Base-by-base conservation (phyloP, 1,140 invertebrate species). In the Leptoteleia sp. region DNA sequence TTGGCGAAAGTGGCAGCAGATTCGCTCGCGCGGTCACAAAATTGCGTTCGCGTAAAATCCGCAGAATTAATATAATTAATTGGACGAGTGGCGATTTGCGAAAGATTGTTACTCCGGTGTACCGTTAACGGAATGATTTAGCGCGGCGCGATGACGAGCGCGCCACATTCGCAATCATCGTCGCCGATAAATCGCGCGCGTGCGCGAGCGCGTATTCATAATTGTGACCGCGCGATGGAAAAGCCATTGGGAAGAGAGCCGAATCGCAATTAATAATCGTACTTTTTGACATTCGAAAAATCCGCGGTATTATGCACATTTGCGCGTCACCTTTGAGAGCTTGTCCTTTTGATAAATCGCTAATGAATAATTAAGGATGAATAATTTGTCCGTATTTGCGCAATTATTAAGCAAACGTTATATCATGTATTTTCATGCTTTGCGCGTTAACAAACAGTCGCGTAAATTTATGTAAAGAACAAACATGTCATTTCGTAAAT, bases 1-100 rank as follows among this genome's bases (percentile, higher is more conserved):
- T 77, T 71, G 65, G 75, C 35, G 67, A 77, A 77, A 77, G 75
- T 71, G 37, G 0, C 54, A 37, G 37, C 11, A 27, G 59, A 62
- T 71, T 71, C 57, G 27, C 45, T 52, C 40, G 12, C 48, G 55
- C 27, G 50, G n/a, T 25, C 4, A 11, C 25, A 35, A 35, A 40
- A n/a, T 17, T 3, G 25, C 25, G 38, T 9, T 27, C 25, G 40
- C 9, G 54, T 12, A 52, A 64, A 77, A 52, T 65, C 43, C 40
- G 40, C 67, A 54, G 59, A 75, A 59, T 75, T 59, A 22, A 50
- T 59, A 9, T 65, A 42, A 65, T 65, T 57, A 57, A 64, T 64
- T 42, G 11, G 22, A 71, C 57, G 50, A 17, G 33, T 13, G 3
- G 47, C 47, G 16, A 59, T 50, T 61, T 37, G 35, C 31, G 45